These are phyloP conservation scores for Porites rus DNA, from an alignment of 92 coral and sea anemone species.

Conservation along the genomic window DNA sequence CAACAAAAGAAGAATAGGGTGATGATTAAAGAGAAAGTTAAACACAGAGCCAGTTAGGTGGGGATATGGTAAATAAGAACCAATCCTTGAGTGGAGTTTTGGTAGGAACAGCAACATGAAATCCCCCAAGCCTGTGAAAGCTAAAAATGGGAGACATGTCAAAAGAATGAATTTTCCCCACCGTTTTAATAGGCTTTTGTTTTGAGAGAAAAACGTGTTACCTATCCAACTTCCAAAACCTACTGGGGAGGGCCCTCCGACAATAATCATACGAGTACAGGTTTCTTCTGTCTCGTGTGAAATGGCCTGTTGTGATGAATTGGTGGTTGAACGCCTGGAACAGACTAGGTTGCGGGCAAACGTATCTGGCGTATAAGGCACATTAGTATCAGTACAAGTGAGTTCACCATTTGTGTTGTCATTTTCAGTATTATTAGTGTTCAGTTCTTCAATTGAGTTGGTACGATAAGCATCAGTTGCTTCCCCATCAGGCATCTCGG, in stretches of 20 bases:
- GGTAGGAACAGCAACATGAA: background rate
- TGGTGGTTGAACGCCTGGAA: background rate
- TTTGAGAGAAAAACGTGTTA: background rate
- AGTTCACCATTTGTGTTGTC: too few relatives aligned
- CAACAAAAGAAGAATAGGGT: background rate
- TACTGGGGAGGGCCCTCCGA: slow-evolving; percentile 2
- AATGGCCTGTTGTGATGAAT: too few relatives aligned
- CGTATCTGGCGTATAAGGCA: background rate
- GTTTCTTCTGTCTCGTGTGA: background rate
- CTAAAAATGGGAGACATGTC: background rate
- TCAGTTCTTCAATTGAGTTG: too few relatives aligned
- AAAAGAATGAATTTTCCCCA: background rate
- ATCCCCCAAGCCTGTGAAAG: slow-evolving; percentile 1
- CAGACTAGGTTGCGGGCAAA: background rate
- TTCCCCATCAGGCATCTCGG: too few relatives aligned
- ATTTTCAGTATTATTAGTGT: too few relatives aligned
- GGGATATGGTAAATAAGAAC: background rate
- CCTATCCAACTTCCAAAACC: slow-evolving; percentile 18
- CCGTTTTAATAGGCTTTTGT: background rate
- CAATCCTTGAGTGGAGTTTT: background rate
- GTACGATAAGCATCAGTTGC: too few relatives aligned
- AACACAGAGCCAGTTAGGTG: background rate
- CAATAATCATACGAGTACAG: background rate
- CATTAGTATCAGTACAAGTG: background rate
- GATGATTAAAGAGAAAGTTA: background rate